phyloP scores from a whole-genome alignment of 2,888 invertebrate species.

The Marasmarcha lunaedactyla region DNA sequence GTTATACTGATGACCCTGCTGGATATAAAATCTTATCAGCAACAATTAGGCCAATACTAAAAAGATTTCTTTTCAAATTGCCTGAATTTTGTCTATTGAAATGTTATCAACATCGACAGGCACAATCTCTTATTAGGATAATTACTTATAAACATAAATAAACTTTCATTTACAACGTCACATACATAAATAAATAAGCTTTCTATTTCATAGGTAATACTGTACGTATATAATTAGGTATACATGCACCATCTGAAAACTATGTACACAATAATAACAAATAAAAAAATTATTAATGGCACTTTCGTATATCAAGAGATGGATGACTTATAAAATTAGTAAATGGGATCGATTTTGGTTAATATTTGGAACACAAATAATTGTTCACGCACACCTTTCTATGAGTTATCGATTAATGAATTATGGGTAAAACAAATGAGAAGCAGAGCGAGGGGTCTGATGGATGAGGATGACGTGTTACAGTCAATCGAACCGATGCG shows the following conservation, averaged over 20 bases:
- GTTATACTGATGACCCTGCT: too few relatives aligned
- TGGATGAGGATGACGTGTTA: slow-evolving; percentile 24
- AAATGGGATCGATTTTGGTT: slow-evolving; percentile 38
- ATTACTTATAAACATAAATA: too few relatives aligned
- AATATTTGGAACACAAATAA: slow-evolving; percentile 26
- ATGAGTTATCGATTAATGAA: slow-evolving; percentile 13
- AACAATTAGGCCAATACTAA: too few relatives aligned
- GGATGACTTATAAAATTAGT: slow-evolving; percentile 16
- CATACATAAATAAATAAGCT: too few relatives aligned
- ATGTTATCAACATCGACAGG: too few relatives aligned
- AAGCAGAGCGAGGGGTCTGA: slow-evolving; percentile 21
- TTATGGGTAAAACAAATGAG: slow-evolving; percentile 13
- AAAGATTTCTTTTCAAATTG: too few relatives aligned
- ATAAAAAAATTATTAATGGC: neutral
- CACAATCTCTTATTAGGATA: too few relatives aligned
- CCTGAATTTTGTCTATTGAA: too few relatives aligned
- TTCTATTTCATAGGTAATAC: slow-evolving; percentile 40
- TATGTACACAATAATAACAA: slow-evolving; percentile 51
- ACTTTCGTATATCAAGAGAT: too few relatives aligned
- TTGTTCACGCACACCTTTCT: slow-evolving; percentile 26
- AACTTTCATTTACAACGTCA: too few relatives aligned
- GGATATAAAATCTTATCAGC: too few relatives aligned
- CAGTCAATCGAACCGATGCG: slow-evolving; percentile 78
- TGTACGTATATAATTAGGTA: slow-evolving; percentile 45
- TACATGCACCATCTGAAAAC: slow-evolving; percentile 24